Evolutionary conservation across 2,888 invertebrate species (phyloP).

Genomic region (Drosophila quasianomalipes): DNA sequence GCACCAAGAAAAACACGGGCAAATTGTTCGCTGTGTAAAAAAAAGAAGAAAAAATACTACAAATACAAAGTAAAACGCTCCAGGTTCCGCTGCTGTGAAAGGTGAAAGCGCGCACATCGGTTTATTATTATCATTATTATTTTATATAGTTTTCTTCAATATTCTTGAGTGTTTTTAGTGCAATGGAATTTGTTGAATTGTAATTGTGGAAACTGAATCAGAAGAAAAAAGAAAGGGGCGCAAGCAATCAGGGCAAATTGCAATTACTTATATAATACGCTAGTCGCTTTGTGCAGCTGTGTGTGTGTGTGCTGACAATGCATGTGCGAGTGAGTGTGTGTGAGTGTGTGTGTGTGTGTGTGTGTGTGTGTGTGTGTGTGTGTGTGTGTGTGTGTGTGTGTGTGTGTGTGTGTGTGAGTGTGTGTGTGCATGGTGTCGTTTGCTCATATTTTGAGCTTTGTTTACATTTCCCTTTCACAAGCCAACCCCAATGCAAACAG

Average conservation of each 20-base stretch:
- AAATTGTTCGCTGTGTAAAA: constrained; percentile 21
- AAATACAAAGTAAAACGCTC: constrained; percentile 23
- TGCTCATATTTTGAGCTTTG: constrained; percentile 63
- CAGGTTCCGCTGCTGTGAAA: constrained; percentile 45
- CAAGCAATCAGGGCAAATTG: constrained; percentile 71
- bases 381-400: constrained; percentile 24
- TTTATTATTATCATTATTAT: constrained; percentile 22
- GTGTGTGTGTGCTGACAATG: constrained; percentile 19
- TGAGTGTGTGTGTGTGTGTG: too few relatives aligned
- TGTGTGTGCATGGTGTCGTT: constrained; percentile 29
- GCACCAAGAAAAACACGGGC: constrained; percentile 52
- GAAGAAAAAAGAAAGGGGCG: constrained; percentile 30
- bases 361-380: constrained; percentile 24
- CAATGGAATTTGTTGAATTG: constrained; percentile 36
- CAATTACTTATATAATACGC: constrained; percentile 76
- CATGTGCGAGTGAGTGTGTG: constrained; percentile 13
- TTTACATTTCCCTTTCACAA: constrained; percentile 77
- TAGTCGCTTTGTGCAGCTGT: constrained; percentile 33
- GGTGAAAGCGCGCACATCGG: constrained; percentile 59
- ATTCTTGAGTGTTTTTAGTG: constrained; percentile 7
- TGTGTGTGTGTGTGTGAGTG: constrained; percentile 18
- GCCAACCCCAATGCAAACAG: constrained; percentile 14
- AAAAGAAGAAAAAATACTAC: constrained; percentile 11
- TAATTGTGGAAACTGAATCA: constrained; percentile 26
- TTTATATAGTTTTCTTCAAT: constrained; percentile 18